A percentile compares a stretch with the other conserved stretches of the same genome.
phyloP scores from a whole-genome alignment of 2,888 invertebrate species.

The Desoria tigrina region DNA sequence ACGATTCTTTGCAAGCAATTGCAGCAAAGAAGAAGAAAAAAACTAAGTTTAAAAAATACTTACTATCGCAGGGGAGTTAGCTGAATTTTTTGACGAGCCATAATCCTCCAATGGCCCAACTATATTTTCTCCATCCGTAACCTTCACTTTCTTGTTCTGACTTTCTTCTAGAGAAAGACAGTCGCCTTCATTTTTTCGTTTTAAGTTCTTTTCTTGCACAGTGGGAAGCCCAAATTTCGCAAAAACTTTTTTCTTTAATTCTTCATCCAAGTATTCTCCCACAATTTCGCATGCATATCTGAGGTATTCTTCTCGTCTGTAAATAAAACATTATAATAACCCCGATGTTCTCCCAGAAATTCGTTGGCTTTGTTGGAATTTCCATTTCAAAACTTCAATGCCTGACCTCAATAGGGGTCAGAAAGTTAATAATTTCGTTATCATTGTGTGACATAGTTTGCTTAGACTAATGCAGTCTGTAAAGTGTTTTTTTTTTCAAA shows the following conservation, averaged over 20 bases:
- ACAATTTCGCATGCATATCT: conserved; percentile 77
- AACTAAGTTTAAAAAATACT: conserved; percentile 3
- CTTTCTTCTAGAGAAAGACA: conserved; percentile 22
- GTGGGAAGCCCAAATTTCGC: conserved; percentile 67
- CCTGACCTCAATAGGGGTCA: too few species aligned
- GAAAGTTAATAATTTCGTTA: not conserved
- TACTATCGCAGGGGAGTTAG: not conserved
- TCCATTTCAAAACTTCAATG: too few species aligned
- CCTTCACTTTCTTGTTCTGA: conserved; percentile 40
- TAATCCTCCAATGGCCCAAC: conserved; percentile 52
- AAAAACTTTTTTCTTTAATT: conserved; percentile 67
- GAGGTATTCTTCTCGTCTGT: conserved; percentile 59
- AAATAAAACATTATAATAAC: conserved; percentile 16
- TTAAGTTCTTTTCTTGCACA: conserved; percentile 17
- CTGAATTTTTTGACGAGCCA: conserved; percentile 33
- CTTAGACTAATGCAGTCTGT: too few species aligned
- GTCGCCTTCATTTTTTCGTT: conserved; percentile 39
- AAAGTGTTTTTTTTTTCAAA: too few species aligned
- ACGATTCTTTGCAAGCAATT: too few species aligned
- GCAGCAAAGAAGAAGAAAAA: too few species aligned
- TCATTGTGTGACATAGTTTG: too few species aligned
- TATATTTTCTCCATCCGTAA: conserved; percentile 16
- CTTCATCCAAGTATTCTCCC: conserved; percentile 74
- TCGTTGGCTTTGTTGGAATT: too few species aligned
- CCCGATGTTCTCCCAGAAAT: too few species aligned